These are phyloP conservation scores for Hyalella azteca DNA, from an alignment of 2,888 invertebrate species.

Conservation along the genomic window DNA sequence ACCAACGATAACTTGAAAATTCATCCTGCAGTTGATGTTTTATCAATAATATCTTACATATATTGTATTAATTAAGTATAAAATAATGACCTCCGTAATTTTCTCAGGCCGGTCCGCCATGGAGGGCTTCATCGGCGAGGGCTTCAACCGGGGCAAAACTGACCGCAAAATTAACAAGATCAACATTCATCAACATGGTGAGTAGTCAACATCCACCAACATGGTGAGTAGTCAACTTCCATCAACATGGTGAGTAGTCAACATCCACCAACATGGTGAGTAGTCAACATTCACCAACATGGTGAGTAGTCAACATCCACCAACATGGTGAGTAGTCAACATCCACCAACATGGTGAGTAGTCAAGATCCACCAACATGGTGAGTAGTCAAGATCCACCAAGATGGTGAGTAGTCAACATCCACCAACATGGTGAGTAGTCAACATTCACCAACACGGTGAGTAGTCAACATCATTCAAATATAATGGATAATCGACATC, in stretches of 20 bases:
- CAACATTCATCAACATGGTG: slow-evolving; percentile 85
- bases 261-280: neutral
- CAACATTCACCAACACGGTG: too few species aligned
- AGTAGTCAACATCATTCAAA: neutral
- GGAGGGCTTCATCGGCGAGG: slow-evolving; percentile 61
- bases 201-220: slow-evolving; percentile 61
- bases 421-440: too few species aligned
- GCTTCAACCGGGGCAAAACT: slow-evolving; percentile 62
- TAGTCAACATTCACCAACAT: neutral
- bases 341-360: neutral
- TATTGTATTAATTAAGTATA: too few species aligned
- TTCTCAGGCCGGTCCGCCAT: slow-evolving; percentile 55
- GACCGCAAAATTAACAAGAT: slow-evolving; percentile 72
- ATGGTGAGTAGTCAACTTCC: neutral
- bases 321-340: neutral
- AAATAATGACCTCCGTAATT: too few species aligned
- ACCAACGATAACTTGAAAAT: too few species aligned
- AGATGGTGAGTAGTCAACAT: neutral
- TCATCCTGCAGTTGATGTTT: too few species aligned
- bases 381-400: neutral
- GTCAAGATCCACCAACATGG: neutral
- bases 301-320: neutral
- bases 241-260: neutral
- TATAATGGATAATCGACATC: neutral
- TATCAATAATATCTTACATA: too few species aligned